phyloP scores from a whole-genome alignment of 2,797 vertebrate genomes.

The Geotrypetes seraphini region DNA sequence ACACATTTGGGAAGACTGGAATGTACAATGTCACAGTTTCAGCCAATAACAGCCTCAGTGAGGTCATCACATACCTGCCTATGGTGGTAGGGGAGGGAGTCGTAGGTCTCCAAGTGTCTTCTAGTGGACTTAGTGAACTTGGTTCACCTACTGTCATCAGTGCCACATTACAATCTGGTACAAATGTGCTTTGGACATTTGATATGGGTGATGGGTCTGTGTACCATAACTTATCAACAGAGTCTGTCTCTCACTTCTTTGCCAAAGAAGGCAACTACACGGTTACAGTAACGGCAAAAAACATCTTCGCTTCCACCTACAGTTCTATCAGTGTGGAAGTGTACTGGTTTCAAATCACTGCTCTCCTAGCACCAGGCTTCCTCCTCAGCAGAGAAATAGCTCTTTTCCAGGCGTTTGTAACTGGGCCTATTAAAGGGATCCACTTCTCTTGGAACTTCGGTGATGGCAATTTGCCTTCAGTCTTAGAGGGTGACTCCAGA shows the following conservation, averaged over 20 bases:
- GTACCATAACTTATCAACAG: slow-evolving; percentile 23
- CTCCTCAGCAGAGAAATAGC: slow-evolving; percentile 21
- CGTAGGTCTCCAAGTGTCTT: slow-evolving; percentile 40
- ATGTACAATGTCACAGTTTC: slow-evolving; percentile 49
- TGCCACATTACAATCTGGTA: slow-evolving; percentile 39
- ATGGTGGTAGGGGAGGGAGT: slow-evolving; percentile 47
- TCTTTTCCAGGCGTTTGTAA: slow-evolving; percentile 37
- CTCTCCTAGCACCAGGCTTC: slow-evolving; percentile 41
- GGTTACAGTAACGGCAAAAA: slow-evolving; percentile 39
- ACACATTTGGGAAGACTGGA: slow-evolving; percentile 35
- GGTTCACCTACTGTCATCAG: slow-evolving; percentile 31
- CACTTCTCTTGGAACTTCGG: slow-evolving; percentile 58
- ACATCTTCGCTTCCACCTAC: slow-evolving; percentile 32
- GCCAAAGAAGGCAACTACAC: slow-evolving; percentile 46
- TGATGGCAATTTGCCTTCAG: slow-evolving; percentile 29
- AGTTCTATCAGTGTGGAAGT: slow-evolving; percentile 37
- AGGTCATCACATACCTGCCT: slow-evolving; percentile 22
- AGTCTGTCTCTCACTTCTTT: slow-evolving; percentile 43
- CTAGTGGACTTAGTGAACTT: slow-evolving; percentile 37
- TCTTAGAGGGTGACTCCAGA: slow-evolving; percentile 30
- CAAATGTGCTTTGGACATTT: slow-evolving; percentile 49
- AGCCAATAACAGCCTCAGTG: slow-evolving; percentile 42
- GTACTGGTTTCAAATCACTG: slow-evolving; percentile 34
- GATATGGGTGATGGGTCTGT: slow-evolving; percentile 56
- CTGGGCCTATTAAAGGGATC: slow-evolving; percentile 30